A percentile compares a stretch with the other conserved stretches of the same genome.
phyloP scores from a whole-genome alignment of 2,113 vertebrate species.

The Tachycineta bicolor region DNA sequence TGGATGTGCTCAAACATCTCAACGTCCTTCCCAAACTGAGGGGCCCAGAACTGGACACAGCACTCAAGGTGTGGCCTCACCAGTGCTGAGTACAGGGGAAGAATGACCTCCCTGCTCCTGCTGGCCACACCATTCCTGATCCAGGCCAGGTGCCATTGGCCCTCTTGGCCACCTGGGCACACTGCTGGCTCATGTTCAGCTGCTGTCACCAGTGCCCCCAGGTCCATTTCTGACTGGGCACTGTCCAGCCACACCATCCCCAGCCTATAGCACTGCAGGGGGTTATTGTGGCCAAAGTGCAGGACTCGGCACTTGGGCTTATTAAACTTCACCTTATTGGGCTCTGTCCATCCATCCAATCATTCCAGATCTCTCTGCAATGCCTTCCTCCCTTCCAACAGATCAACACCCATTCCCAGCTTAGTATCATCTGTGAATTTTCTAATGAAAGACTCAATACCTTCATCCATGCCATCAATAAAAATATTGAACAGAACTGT shows the following conservation, averaged over 20 bases:
- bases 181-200: background rate
- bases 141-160: background rate
- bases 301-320: background rate
- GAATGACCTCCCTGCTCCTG: background rate
- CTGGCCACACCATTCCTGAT: background rate
- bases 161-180: background rate
- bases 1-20: rapidly evolving
- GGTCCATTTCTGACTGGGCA: background rate
- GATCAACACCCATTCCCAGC: background rate
- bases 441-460: background rate
- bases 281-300: background rate
- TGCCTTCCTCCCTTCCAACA: background rate
- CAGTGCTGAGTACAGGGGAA: background rate
- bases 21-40: background rate
- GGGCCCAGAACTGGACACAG: background rate
- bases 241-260: background rate
- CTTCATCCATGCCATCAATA: background rate
- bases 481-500: background rate
- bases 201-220: background rate
- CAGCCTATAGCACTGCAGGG: rapidly evolving
- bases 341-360: background rate
- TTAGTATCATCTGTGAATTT: background rate
- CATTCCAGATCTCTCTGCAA: background rate
- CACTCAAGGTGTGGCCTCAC: background rate
- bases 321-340: too few species aligned